Evolutionary conservation across 2,113 vertebrate species (phyloP).

Genomic region (Sylvietta virens): DNA sequence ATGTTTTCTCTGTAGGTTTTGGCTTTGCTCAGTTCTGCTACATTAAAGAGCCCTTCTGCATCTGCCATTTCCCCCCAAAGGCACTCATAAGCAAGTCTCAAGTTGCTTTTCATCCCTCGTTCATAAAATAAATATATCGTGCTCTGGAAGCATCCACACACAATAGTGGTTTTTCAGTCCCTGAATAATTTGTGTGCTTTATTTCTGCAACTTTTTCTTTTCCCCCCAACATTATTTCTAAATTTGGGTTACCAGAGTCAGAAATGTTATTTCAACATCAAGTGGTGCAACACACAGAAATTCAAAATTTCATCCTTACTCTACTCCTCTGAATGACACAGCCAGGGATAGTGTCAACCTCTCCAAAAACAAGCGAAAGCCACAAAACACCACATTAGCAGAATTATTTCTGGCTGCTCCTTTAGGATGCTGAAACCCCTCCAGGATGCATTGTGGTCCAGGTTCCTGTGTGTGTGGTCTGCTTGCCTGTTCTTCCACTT

Average conservation of each 20-base stretch:
- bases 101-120: background rate
- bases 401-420: background rate
- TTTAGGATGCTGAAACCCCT: background rate
- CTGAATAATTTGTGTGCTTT: background rate
- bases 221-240: background rate
- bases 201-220: background rate
- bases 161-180: background rate
- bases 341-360: background rate
- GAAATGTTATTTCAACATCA: background rate
- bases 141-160: background rate
- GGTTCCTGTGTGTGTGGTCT: background rate
- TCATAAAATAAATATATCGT: background rate
- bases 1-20: background rate
- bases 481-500: background rate
- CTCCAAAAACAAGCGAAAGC: background rate
- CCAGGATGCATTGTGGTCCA: background rate
- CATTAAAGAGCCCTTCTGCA: background rate
- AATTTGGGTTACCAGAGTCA: background rate
- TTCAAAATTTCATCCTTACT: background rate
- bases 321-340: background rate
- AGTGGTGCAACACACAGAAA: background rate
- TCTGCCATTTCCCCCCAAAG: background rate
- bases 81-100: background rate
- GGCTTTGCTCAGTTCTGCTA: background rate
- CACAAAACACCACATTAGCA: background rate